Conservation (phyloP, 2,888 invertebrate species). For the Melanostoma scalare region DNA sequence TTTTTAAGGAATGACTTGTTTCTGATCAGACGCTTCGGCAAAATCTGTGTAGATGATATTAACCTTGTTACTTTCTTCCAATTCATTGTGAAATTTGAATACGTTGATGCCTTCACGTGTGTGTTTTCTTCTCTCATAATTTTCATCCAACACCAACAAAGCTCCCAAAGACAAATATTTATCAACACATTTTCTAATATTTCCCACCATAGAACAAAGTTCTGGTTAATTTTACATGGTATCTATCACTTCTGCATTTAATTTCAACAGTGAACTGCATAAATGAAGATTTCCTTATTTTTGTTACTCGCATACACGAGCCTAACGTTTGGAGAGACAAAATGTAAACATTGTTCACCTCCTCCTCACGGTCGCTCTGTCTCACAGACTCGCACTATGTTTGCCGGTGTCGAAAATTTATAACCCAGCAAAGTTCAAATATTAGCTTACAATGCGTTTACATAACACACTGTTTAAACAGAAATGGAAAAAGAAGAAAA, state of each 20-base stretch:
- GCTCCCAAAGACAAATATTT: no score
- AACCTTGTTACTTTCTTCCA: no score
- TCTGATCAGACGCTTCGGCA: no score
- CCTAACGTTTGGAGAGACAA: slow-evolving; percentile 25
- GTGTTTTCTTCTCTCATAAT: no score
- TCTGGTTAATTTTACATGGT: no score
- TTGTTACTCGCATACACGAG: slow-evolving; percentile 24
- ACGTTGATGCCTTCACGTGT: no score
- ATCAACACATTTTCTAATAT: no score
- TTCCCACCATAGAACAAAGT: no score
- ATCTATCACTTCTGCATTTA: background rate
- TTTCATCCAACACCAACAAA: no score
- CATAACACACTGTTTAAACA: slow-evolving; percentile 57
- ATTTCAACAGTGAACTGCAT: background rate
- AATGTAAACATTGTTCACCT: slow-evolving; percentile 30
- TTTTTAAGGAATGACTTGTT: no score
- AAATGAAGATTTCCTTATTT: background rate
- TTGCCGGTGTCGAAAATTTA: slow-evolving; percentile 42
- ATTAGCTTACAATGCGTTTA: slow-evolving; percentile 69
- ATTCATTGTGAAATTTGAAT: no score
- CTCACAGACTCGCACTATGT: background rate
- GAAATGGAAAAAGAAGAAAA: slow-evolving; percentile 10
- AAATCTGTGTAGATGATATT: no score
- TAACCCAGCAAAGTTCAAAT: slow-evolving; percentile 55
- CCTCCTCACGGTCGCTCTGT: background rate